phyloP scores from a whole-genome alignment of 2,113 vertebrate species.

The Ageneiosus marmoratus region DNA sequence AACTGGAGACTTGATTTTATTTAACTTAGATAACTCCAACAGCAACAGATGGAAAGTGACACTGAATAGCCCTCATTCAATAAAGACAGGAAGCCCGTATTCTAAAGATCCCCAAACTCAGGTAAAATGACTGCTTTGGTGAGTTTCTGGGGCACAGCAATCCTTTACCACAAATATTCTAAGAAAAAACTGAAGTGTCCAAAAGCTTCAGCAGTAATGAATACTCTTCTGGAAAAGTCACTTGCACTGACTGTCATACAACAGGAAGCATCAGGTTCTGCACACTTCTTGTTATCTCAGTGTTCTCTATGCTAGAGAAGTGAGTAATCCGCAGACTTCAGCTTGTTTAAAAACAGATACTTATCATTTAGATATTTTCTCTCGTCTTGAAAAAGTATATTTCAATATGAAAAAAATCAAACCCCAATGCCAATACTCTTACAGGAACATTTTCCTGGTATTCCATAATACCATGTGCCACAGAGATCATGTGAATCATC shows the following conservation, averaged over 20 bases:
- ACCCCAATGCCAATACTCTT: neutral
- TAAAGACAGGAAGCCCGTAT: constrained; percentile 47
- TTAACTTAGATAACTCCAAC: constrained; percentile 45
- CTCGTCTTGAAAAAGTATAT: neutral
- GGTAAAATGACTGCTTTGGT: neutral
- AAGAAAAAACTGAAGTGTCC: constrained; percentile 6
- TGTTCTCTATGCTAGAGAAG: neutral
- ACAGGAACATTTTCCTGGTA: neutral
- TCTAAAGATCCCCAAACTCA: neutral
- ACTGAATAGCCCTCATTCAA: constrained; percentile 67
- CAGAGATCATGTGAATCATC: neutral
- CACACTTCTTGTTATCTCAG: neutral
- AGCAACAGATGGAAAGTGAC: constrained; percentile 42
- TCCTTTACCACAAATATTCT: neutral
- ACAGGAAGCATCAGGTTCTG: neutral
- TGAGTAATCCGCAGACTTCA: neutral
- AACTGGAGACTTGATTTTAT: constrained; percentile 21
- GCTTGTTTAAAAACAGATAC: neutral
- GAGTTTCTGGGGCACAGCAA: constrained; percentile 11
- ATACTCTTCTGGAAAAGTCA: constrained; percentile 1
- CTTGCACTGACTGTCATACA: neutral
- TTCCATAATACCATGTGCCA: neutral
- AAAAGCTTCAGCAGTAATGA: constrained; percentile 21
- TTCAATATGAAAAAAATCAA: neutral
- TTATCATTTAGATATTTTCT: constrained; percentile 5